Evolutionary conservation across 2,888 invertebrate species (phyloP).

Genomic region (Protophormia terraenovae): DNA sequence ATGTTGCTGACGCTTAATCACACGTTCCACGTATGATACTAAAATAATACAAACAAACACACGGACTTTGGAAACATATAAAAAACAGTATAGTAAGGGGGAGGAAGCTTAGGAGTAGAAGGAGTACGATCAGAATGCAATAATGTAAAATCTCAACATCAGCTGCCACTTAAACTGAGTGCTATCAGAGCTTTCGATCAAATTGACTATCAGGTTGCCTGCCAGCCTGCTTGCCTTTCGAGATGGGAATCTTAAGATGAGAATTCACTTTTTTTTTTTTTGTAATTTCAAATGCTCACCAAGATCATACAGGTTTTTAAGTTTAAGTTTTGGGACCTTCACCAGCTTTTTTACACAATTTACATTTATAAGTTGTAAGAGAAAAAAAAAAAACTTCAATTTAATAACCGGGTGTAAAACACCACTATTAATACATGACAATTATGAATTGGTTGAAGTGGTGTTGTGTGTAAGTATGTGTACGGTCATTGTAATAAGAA

Average conservation of each 20-base stretch:
- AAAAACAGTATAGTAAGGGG: conserved; percentile 1
- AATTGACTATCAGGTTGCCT: conserved; percentile 78
- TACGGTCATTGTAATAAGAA: not conserved
- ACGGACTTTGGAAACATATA: not conserved
- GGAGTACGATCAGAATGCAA: conserved; percentile 6
- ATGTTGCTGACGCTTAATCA: conserved; percentile 41
- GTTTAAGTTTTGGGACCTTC: conserved; percentile 13
- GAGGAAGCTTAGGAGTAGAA: conserved; percentile 6
- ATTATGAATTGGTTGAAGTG: conserved; percentile 77
- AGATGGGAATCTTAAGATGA: conserved; percentile 24
- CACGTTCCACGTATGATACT: not conserved
- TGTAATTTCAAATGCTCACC: conserved; percentile 38
- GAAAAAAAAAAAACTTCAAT: conserved; percentile 73
- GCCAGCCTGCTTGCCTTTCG: no score
- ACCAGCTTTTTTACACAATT: not conserved
- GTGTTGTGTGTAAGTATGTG: not conserved
- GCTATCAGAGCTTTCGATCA: conserved; percentile 79
- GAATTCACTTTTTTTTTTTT: conserved; percentile 27
- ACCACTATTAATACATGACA: conserved; percentile 80
- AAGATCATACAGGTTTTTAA: conserved; percentile 25
- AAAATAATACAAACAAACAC: not conserved
- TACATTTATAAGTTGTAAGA: conserved; percentile 56
- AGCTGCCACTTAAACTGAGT: conserved; percentile 65
- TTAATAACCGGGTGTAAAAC: conserved; percentile 80
- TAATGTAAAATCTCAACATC: conserved; percentile 52